phyloP scores from a whole-genome alignment of 1,140 invertebrate genomes.

The Magallana angulata region DNA sequence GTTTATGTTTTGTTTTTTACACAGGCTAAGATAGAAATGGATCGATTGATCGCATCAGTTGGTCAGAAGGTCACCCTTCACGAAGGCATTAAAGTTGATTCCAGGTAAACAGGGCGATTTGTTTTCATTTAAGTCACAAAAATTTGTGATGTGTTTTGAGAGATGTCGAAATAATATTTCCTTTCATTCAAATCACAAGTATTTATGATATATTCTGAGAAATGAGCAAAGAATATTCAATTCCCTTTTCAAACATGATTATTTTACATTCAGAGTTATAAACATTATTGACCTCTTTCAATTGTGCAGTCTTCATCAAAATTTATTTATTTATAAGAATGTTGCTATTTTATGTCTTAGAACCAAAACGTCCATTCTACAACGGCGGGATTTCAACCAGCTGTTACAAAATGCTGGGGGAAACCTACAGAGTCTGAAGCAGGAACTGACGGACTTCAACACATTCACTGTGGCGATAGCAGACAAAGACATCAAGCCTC shows the following conservation, averaged over 20 bases:
- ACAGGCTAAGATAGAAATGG: constrained; percentile 96
- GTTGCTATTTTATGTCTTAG: constrained; percentile 41
- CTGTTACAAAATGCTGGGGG: constrained; percentile 73
- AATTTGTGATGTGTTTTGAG: too few relatives aligned
- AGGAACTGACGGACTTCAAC: constrained; percentile 92
- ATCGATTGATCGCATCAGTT: constrained; percentile 86
- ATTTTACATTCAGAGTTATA: too few relatives aligned
- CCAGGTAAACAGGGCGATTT: constrained; percentile 62
- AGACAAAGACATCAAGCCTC: constrained; percentile 83
- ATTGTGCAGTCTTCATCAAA: too few relatives aligned
- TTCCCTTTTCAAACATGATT: too few relatives aligned
- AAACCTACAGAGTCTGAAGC: constrained; percentile 85
- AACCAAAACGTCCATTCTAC: constrained; percentile 74
- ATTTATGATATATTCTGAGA: too few relatives aligned
- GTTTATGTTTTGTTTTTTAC: constrained; percentile 33
- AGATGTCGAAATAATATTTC: too few relatives aligned
- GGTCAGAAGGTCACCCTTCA: constrained; percentile 83
- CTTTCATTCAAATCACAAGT: too few relatives aligned
- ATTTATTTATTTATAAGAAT: too few relatives aligned
- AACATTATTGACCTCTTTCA: too few relatives aligned
- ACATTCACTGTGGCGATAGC: constrained; percentile 87
- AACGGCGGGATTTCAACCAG: constrained; percentile 76
- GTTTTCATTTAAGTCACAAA: too few relatives aligned
- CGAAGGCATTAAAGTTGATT: constrained; percentile 86
- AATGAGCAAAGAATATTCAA: too few relatives aligned